phyloP scores from a whole-genome alignment of 1,140 invertebrate genomes.

The Cheumatopsyche charites region DNA sequence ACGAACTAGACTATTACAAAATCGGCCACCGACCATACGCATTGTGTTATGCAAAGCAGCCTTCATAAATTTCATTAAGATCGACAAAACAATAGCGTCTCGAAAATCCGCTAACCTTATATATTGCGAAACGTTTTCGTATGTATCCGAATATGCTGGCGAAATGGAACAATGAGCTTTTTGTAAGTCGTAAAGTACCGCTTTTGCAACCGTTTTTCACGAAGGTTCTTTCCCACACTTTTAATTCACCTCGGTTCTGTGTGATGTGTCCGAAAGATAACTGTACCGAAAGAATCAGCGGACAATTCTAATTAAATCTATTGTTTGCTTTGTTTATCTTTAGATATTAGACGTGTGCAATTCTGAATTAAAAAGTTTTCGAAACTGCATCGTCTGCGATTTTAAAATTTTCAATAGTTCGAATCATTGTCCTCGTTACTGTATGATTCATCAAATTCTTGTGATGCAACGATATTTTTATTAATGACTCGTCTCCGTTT shows the following conservation, averaged over 20 bases:
- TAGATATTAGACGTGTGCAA: too few species aligned
- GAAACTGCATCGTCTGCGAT: too few species aligned
- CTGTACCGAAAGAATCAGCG: not conserved
- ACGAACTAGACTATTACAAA: conserved; percentile 10
- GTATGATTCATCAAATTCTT: conserved; percentile 8
- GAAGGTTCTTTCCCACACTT: conserved; percentile 37
- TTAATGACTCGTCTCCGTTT: not conserved
- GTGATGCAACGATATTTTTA: not conserved
- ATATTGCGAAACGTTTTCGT: too few species aligned
- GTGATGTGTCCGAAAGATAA: conserved; percentile 35
- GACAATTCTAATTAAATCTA: conserved; percentile 26
- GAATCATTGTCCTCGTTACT: too few species aligned
- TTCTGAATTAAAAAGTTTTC: too few species aligned
- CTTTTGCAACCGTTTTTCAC: conserved; percentile 14
- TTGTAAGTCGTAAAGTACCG: conserved; percentile 12
- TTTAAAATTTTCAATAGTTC: too few species aligned
- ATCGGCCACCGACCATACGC: not conserved
- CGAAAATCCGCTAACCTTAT: too few species aligned
- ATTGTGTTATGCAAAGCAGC: too few species aligned
- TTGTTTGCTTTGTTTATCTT: not conserved
- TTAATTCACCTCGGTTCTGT: conserved; percentile 16
- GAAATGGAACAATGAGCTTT: conserved; percentile 32
- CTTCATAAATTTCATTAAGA: not conserved
- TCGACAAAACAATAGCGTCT: not conserved
- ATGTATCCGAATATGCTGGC: conserved; percentile 9